Evolutionary conservation across 2,888 invertebrate genomes (phyloP).

Genomic region (Epinotia bilunana): DNA sequence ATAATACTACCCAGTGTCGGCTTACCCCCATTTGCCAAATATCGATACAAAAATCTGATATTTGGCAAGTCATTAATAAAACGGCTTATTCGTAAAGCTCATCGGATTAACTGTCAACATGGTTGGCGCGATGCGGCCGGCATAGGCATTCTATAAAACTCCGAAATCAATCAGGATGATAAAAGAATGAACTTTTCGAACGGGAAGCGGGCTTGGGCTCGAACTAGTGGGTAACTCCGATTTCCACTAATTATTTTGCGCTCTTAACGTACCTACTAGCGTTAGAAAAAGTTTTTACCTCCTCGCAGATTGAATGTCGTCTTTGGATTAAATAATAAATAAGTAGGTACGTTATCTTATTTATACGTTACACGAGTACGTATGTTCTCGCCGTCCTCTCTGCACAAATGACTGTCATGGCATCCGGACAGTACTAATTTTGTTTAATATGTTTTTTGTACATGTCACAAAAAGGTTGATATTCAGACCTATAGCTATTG

Average conservation of each 20-base stretch:
- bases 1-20: not conserved
- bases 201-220: slow-evolving; percentile 12
- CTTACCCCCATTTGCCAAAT: slow-evolving; percentile 23
- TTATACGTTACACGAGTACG: no score
- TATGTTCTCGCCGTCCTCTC: no score
- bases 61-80: slow-evolving; percentile 44
- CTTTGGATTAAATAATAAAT: not conserved
- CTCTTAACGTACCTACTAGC: slow-evolving; percentile 1
- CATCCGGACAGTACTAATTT: no score
- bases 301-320: not conserved
- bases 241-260: slow-evolving; percentile 26
- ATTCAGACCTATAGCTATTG: not conserved
- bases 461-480: not conserved
- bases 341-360: not conserved
- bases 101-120: slow-evolving; percentile 42
- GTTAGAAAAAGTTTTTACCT: slow-evolving; percentile 5
- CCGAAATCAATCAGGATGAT: slow-evolving; percentile 42
- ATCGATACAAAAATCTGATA: slow-evolving; percentile 27
- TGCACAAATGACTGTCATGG: no score
- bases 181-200: slow-evolving; percentile 36
- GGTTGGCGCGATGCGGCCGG: slow-evolving; percentile 33
- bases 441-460: no score
- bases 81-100: slow-evolving; percentile 36
- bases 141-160: slow-evolving; percentile 43
- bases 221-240: slow-evolving; percentile 14